These are phyloP conservation scores for Syngnathus rostellatus DNA, from an alignment of 2,797 vertebrate species.

Conservation along the genomic window DNA sequence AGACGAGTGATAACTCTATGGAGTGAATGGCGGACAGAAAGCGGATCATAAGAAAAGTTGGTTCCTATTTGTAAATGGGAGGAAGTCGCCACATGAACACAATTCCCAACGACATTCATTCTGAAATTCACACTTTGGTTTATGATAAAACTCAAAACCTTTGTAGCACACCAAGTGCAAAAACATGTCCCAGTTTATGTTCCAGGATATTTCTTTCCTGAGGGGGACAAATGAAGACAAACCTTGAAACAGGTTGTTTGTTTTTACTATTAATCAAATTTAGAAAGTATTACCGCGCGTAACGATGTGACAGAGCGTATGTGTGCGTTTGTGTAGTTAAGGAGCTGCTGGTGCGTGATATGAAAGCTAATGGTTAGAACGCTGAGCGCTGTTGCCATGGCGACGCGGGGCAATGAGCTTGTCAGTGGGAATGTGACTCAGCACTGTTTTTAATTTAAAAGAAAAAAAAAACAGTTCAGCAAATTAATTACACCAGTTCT, in stretches of 20 bases:
- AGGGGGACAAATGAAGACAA: not conserved
- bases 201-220: no score
- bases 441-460: not conserved
- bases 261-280: not conserved
- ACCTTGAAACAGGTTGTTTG: not conserved
- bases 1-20: not conserved
- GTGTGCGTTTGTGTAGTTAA: conserved; percentile 13
- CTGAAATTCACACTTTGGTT: not conserved
- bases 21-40: not conserved
- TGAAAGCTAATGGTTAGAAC: conserved; percentile 37
- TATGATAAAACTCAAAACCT: no score
- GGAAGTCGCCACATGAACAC: not conserved
- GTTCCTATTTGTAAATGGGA: not conserved
- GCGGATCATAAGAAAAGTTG: not conserved
- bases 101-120: not conserved
- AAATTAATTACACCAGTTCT: not conserved
- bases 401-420: conserved; percentile 15
- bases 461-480: not conserved
- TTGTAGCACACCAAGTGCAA: not conserved
- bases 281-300: not conserved
- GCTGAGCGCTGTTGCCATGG: conserved; percentile 23
- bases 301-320: not conserved
- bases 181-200: no score
- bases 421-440: conserved; percentile 14
- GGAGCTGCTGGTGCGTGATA: conserved; percentile 33